Conservation (phyloP, 2,888 invertebrate species). For the Ametastegia equiseti region DNA sequence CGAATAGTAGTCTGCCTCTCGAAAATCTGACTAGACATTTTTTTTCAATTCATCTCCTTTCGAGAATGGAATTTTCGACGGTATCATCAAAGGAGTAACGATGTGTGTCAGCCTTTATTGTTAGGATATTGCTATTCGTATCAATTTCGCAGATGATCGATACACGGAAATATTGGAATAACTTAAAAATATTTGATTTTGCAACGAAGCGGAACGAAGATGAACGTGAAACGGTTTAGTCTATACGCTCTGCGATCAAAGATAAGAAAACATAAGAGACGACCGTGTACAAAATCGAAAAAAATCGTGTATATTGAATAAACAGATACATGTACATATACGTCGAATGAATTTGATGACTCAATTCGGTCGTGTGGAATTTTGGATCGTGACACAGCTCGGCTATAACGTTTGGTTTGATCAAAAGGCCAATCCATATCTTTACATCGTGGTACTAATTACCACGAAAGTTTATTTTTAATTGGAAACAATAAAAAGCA, state of each 20-base stretch:
- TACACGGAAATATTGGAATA: not conserved
- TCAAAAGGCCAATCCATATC: not conserved
- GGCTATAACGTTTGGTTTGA: not conserved
- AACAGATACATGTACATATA: not conserved
- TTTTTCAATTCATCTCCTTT: no score
- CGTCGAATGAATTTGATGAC: not conserved
- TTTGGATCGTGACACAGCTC: not conserved
- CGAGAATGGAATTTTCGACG: no score
- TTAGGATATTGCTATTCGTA: not conserved
- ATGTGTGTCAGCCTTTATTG: not conserved
- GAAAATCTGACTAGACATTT: no score
- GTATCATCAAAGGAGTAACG: not conserved
- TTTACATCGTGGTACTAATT: no score
- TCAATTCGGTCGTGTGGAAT: slow-evolving; percentile 1
- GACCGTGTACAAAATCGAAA: not conserved
- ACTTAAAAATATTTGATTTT: not conserved
- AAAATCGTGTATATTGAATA: slow-evolving; percentile 11
- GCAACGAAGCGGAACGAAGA: slow-evolving; percentile 6
- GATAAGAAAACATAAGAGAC: not conserved
- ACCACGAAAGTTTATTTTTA: not conserved
- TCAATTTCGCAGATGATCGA: not conserved
- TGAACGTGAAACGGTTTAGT: not conserved
- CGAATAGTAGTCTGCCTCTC: not conserved
- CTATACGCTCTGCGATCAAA: slow-evolving; percentile 13
- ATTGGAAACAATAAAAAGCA: not conserved